These are phyloP conservation scores for Adineta ricciae DNA, from an alignment of 2,888 invertebrate genomes.

Conservation along the genomic window DNA sequence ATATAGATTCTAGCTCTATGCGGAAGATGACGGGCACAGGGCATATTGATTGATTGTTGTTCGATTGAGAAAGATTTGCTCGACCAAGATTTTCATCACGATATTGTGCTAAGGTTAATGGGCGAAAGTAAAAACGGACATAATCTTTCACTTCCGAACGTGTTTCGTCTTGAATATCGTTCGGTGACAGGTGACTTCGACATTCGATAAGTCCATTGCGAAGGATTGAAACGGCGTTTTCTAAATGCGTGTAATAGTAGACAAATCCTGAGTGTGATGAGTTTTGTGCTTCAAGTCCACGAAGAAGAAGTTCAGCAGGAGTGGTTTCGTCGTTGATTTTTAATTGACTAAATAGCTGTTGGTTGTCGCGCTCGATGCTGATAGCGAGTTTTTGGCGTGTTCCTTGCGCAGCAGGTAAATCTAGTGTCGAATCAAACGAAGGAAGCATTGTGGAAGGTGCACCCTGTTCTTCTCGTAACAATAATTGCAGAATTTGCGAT, in stretches of 20 bases:
- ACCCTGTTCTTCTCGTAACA: background rate
- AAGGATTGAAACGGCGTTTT: background rate
- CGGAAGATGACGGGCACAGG: background rate
- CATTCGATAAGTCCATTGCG: background rate
- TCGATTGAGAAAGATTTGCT: background rate
- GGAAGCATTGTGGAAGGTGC: background rate
- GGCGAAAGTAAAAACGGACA: background rate
- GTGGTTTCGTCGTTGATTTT: background rate
- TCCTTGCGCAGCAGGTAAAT: background rate
- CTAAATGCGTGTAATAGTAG: background rate
- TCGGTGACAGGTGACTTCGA: background rate
- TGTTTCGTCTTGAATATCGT: background rate
- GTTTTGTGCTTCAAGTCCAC: background rate
- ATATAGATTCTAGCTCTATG: background rate
- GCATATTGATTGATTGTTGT: background rate
- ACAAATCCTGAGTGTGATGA: background rate
- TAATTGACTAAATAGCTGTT: background rate
- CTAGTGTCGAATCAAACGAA: background rate
- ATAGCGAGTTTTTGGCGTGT: background rate
- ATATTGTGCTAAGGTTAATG: background rate
- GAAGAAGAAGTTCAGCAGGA: background rate
- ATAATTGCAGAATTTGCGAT: background rate
- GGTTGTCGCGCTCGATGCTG: background rate
- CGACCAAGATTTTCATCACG: background rate
- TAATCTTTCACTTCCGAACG: background rate